Evolutionary conservation across 2,797 vertebrate genomes (phyloP).

Genomic region (Florisuga fusca): DNA sequence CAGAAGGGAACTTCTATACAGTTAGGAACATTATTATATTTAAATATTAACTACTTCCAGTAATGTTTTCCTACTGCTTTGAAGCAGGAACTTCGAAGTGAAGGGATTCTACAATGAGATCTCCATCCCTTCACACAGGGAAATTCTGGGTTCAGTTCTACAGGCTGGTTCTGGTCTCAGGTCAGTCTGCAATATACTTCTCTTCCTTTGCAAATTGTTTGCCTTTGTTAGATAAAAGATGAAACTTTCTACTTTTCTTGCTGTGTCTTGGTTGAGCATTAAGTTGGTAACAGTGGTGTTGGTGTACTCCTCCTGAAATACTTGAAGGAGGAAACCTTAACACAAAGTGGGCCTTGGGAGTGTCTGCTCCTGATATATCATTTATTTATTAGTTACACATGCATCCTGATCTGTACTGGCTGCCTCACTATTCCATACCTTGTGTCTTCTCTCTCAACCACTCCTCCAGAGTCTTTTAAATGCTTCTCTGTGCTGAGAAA

Average conservation of each 20-base stretch:
- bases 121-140: neutral
- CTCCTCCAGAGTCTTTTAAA: neutral
- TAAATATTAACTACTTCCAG: neutral
- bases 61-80: neutral
- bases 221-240: neutral
- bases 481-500: neutral
- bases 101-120: neutral
- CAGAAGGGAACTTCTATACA: neutral
- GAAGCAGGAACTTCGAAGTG: neutral
- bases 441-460: neutral
- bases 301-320: neutral
- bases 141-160: neutral
- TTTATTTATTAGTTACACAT: neutral
- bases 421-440: neutral
- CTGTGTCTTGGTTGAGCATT: neutral
- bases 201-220: neutral
- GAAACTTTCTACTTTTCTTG: neutral
- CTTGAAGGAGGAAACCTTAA: neutral
- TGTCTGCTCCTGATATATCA: accelerated
- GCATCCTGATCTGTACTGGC: neutral
- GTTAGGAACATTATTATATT: neutral
- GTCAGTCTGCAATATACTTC: neutral
- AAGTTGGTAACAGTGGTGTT: neutral
- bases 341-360: neutral
- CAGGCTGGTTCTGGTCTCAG: neutral